Evolutionary conservation across 2,113 vertebrate species (phyloP), one percentile per base, ranked within the genome.

Genomic region (Pitta sordida): DNA sequence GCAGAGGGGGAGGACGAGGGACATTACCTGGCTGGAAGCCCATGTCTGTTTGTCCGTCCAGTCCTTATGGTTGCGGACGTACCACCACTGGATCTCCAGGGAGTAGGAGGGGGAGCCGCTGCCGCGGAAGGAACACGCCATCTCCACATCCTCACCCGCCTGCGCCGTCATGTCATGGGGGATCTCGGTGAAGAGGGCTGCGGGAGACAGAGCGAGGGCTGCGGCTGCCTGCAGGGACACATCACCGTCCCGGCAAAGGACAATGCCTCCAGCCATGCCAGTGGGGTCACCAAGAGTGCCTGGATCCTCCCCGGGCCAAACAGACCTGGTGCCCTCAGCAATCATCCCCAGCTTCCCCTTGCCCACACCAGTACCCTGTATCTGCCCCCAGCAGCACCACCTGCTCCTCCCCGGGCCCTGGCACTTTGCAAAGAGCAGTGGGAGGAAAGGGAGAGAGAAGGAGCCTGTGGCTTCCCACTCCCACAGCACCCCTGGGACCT

Each of bases 41-140:
- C 98, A 98, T 0, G 97, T 90, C 95, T 98, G 96, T 94, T 98
- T 98, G 92, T 99, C 98, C 0, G 97, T 97, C 98, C 98, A 98
- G 94, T 98, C 98, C 92, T 85, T 96, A 95, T 97, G 98, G 95
- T 98, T 98, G 84, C 98, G 98, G 85, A 99, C 97, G 75, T 99
- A 99, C 99, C 99, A 99, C 99, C 99, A 99, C 98, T 99, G 99
- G 94, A 99, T 99, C 98, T 99, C 99, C 26, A 99, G 98, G 13
- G 99, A 99, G 96, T 98, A 98, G 90, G 99, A 98, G 4, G 98
- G 98, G 76, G 98, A 98, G 55, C 99, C 98, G 1, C 97, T 98
- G 80, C 99, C 99, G 0, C 98, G 98, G 97, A 99, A 99, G 82
- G 99, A 99, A n/a, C 99, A 99, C 11, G 99, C 99, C 99, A 99